A percentile compares a stretch with the other conserved stretches of the same genome.
Conservation (phyloP, 2,888 invertebrate genomes). For the Chelonus formosanus region DNA sequence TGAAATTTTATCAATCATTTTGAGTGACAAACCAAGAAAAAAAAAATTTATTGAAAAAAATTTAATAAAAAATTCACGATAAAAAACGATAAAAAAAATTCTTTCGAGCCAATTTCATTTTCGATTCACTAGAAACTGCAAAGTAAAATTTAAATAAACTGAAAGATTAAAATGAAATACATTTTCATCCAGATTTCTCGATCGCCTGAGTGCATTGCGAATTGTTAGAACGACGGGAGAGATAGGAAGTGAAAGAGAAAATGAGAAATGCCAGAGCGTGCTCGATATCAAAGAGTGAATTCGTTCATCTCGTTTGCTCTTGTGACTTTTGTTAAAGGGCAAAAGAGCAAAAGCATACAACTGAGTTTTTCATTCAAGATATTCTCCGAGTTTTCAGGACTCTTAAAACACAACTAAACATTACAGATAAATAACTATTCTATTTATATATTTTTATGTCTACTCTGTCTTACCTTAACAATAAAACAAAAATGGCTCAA, state of each 20-base stretch:
- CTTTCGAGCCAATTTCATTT: no score
- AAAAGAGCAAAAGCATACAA: slow-evolving; percentile 7
- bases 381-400: slow-evolving; percentile 17
- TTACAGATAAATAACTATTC: slow-evolving; percentile 31
- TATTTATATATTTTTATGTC: slow-evolving; percentile 37
- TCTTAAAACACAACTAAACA: slow-evolving; percentile 24
- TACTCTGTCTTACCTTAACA: not conserved
- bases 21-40: no score
- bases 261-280: slow-evolving; percentile 34
- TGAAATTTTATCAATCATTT: no score
- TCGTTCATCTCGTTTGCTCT: slow-evolving; percentile 35
- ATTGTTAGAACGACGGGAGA: slow-evolving; percentile 25
- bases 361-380: slow-evolving; percentile 26
- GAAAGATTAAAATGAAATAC: slow-evolving; percentile 27
- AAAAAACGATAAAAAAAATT: no score
- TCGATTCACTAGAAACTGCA: slow-evolving; percentile 9
- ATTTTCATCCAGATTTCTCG: slow-evolving; percentile 23
- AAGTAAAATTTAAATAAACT: slow-evolving; percentile 17
- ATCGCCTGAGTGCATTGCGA: slow-evolving; percentile 27
- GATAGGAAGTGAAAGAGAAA: slow-evolving; percentile 24
- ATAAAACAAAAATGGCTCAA: no score
- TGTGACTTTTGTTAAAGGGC: slow-evolving; percentile 27
- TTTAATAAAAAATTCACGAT: no score
- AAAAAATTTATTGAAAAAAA: no score
- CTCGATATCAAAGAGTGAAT: slow-evolving; percentile 35